phyloP scores from a whole-genome alignment of 2,888 invertebrate genomes.

The Drosophila setosimentum region DNA sequence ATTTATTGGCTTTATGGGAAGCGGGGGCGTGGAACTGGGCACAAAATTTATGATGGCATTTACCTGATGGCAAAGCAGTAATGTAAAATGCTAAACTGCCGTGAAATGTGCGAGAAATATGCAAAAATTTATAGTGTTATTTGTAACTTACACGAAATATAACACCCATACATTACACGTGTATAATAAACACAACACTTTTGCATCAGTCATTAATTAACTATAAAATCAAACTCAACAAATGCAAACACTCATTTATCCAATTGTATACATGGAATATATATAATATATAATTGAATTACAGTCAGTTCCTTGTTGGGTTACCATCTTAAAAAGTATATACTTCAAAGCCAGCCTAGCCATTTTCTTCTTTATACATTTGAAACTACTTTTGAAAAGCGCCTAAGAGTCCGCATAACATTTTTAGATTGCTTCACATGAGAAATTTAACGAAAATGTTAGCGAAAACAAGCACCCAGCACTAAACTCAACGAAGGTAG shows the following conservation, averaged over 20 bases:
- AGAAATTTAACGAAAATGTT: background rate
- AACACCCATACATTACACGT: slow-evolving; percentile 44
- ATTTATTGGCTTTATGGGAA: slow-evolving; percentile 59
- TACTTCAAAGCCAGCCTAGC: background rate
- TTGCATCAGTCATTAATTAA: slow-evolving; percentile 21
- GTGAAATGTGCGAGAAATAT: slow-evolving; percentile 32
- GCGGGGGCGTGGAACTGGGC: slow-evolving; percentile 14
- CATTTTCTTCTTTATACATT: background rate
- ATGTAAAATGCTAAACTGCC: slow-evolving; percentile 48
- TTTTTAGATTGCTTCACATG: background rate
- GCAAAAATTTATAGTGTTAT: slow-evolving; percentile 71
- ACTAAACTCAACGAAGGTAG: background rate
- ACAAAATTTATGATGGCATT: slow-evolving; percentile 75
- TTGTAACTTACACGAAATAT: slow-evolving; percentile 73
- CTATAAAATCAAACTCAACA: background rate
- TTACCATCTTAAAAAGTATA: background rate
- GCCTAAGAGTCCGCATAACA: slow-evolving; percentile 5
- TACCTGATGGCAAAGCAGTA: slow-evolving; percentile 63
- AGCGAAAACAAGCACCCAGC: background rate
- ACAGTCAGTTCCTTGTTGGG: background rate
- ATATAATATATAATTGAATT: background rate
- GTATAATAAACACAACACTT: slow-evolving; percentile 10
- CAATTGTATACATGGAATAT: background rate
- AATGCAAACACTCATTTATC: background rate
- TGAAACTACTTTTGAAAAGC: background rate